Conservation (phyloP, 2,113 vertebrate species). For the Isichthys henryi region DNA sequence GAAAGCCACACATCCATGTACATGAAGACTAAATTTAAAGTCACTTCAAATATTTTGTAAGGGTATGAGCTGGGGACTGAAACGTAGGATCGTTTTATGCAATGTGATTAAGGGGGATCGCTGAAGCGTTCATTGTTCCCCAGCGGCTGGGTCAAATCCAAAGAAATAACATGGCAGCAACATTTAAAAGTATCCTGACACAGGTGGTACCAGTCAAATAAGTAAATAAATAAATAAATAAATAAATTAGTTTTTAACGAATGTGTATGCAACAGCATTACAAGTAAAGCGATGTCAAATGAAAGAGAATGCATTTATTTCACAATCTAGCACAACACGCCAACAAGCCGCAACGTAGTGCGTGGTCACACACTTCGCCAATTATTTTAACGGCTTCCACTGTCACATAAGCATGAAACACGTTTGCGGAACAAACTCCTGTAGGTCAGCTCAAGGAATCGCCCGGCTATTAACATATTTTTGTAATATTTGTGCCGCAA, state of each 20-base stretch:
- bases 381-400: background rate
- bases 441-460: background rate
- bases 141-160: background rate
- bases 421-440: background rate
- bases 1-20: background rate
- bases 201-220: background rate
- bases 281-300: background rate
- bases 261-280: background rate
- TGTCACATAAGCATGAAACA: background rate
- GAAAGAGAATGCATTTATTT: background rate
- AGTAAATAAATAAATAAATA: background rate
- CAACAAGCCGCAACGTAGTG: background rate
- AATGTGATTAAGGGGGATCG: background rate
- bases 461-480: background rate
- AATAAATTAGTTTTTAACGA: no score
- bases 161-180: background rate
- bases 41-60: background rate
- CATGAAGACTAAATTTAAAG: background rate
- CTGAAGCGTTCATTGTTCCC: background rate
- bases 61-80: background rate
- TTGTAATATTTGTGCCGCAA: background rate
- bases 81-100: background rate
- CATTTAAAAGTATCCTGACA: background rate
- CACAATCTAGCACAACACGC: background rate
- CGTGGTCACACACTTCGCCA: background rate